Evolutionary conservation across 2,888 invertebrate genomes (phyloP).

Genomic region (Xanthostigma xanthostigma): DNA sequence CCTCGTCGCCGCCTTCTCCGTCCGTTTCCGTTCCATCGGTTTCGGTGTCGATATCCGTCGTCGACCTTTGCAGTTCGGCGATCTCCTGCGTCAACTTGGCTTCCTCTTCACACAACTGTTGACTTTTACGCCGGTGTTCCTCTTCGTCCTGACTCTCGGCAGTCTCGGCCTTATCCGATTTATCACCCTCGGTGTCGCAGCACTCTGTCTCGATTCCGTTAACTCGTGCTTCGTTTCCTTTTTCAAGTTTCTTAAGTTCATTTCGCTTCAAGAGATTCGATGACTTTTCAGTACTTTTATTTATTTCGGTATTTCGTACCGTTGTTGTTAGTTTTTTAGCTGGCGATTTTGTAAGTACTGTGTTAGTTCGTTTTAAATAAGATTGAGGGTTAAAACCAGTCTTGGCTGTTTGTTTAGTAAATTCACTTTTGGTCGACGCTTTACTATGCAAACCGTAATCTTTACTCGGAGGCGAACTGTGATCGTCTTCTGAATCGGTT

Average conservation of each 20-base stretch:
- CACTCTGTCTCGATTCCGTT: slow-evolving; percentile 8
- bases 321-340: background rate
- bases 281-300: background rate
- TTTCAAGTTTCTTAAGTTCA: background rate
- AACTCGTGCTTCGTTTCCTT: background rate
- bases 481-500: slow-evolving; percentile 12
- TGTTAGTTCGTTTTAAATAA: slow-evolving; percentile 4
- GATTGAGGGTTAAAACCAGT: background rate
- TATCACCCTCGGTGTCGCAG: slow-evolving; percentile 22
- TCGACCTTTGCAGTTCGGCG: slow-evolving; percentile 55
- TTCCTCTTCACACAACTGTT: slow-evolving; percentile 55
- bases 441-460: too few species aligned
- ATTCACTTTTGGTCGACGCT: background rate
- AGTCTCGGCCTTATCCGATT: slow-evolving; percentile 35
- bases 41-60: slow-evolving; percentile 65
- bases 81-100: slow-evolving; percentile 62
- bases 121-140: slow-evolving; percentile 53
- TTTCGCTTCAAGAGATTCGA: background rate
- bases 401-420: background rate
- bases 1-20: slow-evolving; percentile 36
- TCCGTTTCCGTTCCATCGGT: slow-evolving; percentile 68
- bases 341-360: background rate
- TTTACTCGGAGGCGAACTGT: too few species aligned
- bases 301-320: background rate
- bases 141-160: slow-evolving; percentile 42